Evolutionary conservation across 2,797 vertebrate genomes (phyloP), one percentile per base, ranked within the genome.

Genomic region (Calcarius lapponicus): DNA sequence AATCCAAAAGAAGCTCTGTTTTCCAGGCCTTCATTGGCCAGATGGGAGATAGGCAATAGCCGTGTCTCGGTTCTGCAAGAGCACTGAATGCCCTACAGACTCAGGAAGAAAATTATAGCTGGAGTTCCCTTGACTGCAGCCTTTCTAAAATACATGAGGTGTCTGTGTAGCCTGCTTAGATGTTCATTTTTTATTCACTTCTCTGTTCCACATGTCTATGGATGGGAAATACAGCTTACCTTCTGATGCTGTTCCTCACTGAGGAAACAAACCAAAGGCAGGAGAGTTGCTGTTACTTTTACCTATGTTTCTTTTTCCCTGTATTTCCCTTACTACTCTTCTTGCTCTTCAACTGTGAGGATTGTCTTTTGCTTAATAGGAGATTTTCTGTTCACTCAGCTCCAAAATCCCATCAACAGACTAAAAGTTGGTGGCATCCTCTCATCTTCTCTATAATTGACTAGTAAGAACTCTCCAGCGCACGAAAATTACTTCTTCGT

Each of bases 361-460:
- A 38, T 42, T 42, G 7, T 58, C 17, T 89, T 86, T 73, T 90
- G 29, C 29, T 84, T 80, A 79, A 32, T 73, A 50, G 6, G 65
- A 84, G 36, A 60, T 88, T 86, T 88, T 67, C 48, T 31, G 21
- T 91, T 94, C 73, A 25, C 0, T 94, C 69, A 73, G 26, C 43
- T 84, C 73, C 29, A 51, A 65, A 90, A 78, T 75, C 80, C 25
- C 20, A 72, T 91, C 42, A 62, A 38, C 12, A 57, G 66, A 32
- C 6, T 1, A 6, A 53, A 79, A 81, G 34, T 81, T 91, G 54
- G 73, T 90, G 62, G 56, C 60, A 56, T 88, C 54, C n/a, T 80
- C 72, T 89, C 78, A 36, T 89, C 36, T 25, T 81, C 51, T 48
- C 48, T 84, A 0, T 84, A 86, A 82, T 21, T 74, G 83, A 24